These are phyloP conservation scores for Characodon lateralis DNA, from an alignment of 2,797 vertebrate species.

Conservation along the genomic window DNA sequence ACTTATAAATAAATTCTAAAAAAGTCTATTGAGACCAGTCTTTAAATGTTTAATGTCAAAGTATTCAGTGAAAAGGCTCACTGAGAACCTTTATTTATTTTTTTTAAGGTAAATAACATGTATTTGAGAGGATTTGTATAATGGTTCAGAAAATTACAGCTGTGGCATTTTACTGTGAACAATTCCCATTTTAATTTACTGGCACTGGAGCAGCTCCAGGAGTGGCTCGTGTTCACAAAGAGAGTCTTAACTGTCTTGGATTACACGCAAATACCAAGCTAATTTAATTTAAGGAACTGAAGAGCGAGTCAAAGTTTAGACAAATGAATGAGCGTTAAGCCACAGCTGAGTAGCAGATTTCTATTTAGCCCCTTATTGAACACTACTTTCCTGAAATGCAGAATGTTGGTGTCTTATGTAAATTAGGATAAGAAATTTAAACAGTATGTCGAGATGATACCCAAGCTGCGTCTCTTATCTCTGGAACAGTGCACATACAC, in stretches of 20 bases:
- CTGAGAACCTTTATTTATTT: not conserved
- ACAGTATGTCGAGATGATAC: not conserved
- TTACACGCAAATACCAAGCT: constrained; percentile 35
- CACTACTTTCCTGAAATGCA: not conserved
- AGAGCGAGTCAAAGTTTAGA: constrained; percentile 25
- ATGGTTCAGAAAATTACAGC: constrained; percentile 13
- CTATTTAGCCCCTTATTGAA: not conserved
- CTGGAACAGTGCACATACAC: not conserved
- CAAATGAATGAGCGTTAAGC: constrained; percentile 37
- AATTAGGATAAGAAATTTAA: constrained; percentile 10
- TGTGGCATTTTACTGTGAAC: constrained; percentile 3
- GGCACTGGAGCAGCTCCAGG: constrained; percentile 11
- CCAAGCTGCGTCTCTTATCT: not conserved
- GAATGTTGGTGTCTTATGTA: constrained; percentile 32
- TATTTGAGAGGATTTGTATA: constrained; percentile 6
- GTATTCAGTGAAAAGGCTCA: not conserved
- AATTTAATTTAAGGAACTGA: constrained; percentile 36
- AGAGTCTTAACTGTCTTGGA: constrained; percentile 31
- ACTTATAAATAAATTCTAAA: not conserved
- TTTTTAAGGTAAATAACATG: not conserved
- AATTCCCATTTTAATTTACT: constrained; percentile 36
- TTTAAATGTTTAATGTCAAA: not conserved
- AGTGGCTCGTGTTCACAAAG: constrained; percentile 36
- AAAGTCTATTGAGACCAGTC: not conserved
- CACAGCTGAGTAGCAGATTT: not conserved